phyloP scores from a whole-genome alignment of 2,113 vertebrate genomes.

The Mirounga angustirostris region DNA sequence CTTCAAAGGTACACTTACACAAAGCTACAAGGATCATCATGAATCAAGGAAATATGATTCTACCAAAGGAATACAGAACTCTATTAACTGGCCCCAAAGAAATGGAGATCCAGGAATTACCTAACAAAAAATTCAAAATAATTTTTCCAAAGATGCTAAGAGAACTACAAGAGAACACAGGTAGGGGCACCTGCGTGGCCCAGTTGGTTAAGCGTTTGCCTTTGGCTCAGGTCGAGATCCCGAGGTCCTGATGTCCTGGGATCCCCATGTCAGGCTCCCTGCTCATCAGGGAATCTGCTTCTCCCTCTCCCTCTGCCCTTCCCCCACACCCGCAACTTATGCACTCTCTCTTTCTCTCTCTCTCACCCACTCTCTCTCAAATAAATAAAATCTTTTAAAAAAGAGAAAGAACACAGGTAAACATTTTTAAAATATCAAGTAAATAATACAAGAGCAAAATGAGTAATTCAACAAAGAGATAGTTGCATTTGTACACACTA shows the following conservation, averaged over 20 bases:
- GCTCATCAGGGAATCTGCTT: too few relatives aligned
- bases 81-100: not conserved
- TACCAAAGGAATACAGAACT: not conserved
- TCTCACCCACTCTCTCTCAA: too few relatives aligned
- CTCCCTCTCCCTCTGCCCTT: too few relatives aligned
- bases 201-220: too few relatives aligned
- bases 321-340: too few relatives aligned
- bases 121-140: not conserved
- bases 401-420: not conserved
- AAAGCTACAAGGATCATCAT: not conserved
- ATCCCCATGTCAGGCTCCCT: too few relatives aligned
- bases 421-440: not conserved
- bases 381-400: too few relatives aligned
- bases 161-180: not conserved
- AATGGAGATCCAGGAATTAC: not conserved
- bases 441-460: not conserved
- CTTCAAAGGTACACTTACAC: not conserved
- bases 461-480: not conserved
- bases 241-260: too few relatives aligned
- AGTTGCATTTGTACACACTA: not conserved
- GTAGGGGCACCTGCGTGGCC: not conserved
- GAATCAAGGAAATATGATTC: not conserved
- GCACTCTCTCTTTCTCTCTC: too few relatives aligned
- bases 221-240: too few relatives aligned
- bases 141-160: not conserved